These are phyloP conservation scores for Gastrophryne carolinensis DNA, from an alignment of 2,797 vertebrate genomes.

Conservation along the genomic window DNA sequence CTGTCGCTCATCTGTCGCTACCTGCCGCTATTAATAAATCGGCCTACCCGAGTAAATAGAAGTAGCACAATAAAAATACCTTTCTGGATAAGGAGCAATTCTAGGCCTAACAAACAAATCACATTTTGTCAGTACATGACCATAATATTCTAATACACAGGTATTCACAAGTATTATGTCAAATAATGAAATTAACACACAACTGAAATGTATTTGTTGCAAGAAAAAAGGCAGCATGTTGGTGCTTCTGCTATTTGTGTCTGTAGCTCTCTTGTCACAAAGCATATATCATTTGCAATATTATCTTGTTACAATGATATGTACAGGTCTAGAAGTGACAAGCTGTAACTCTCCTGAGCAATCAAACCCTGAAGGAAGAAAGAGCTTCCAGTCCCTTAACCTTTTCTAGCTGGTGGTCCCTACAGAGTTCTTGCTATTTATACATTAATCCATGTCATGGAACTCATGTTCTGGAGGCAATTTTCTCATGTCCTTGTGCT, in stretches of 20 bases:
- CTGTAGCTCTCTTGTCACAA: slow-evolving; percentile 42
- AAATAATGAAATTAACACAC: background rate
- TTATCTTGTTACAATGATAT: slow-evolving; percentile 48
- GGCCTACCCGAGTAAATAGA: too few species aligned
- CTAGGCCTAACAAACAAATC: too few species aligned
- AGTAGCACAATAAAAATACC: too few species aligned
- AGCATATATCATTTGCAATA: slow-evolving; percentile 43
- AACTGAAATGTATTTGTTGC: background rate
- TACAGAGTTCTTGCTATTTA: slow-evolving; percentile 43
- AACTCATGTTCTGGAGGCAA: slow-evolving; percentile 34
- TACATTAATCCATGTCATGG: slow-evolving; percentile 31
- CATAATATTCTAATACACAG: too few species aligned
- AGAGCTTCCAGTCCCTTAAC: slow-evolving; percentile 37
- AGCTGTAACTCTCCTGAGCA: slow-evolving; percentile 41
- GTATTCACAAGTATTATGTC: too few species aligned
- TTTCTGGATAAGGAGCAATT: too few species aligned
- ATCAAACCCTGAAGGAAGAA: slow-evolving; percentile 40
- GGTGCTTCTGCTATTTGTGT: slow-evolving; percentile 21
- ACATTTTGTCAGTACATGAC: too few species aligned
- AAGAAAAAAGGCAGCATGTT: background rate
- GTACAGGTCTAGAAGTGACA: slow-evolving; percentile 47
- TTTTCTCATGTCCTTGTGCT: slow-evolving; percentile 19
- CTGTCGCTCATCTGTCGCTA: too few species aligned
- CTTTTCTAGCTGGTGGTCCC: slow-evolving; percentile 48
- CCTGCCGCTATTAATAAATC: too few species aligned